Conservation (phyloP, 2,888 invertebrate genomes). For the Melieria picta region DNA sequence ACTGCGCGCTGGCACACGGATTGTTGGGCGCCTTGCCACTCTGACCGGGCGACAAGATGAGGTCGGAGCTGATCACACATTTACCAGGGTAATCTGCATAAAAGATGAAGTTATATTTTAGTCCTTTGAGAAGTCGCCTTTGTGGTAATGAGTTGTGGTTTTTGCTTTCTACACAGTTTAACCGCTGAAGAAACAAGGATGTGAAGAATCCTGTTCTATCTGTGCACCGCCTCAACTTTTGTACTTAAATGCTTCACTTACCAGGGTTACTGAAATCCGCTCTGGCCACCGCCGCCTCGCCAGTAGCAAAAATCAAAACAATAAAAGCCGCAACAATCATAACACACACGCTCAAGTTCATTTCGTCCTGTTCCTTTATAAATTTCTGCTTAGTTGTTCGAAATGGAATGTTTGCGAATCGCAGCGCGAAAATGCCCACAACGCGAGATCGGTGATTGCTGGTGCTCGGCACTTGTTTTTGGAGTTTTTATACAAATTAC, state of each 20-base stretch:
- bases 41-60: constrained; percentile 56
- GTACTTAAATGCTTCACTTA: constrained; percentile 3
- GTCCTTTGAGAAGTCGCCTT: too few species aligned
- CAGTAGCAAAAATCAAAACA: constrained; percentile 2
- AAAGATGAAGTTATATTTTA: too few species aligned
- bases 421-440: constrained; percentile 17
- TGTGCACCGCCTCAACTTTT: too few species aligned
- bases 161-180: too few species aligned
- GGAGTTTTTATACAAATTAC: constrained; percentile 50
- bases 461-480: constrained; percentile 34
- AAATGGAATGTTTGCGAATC: too few species aligned
- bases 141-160: too few species aligned
- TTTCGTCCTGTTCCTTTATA: neutral
- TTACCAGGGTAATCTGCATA: constrained; percentile 55
- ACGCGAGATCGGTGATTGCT: constrained; percentile 46
- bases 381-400: too few species aligned
- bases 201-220: too few species aligned
- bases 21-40: constrained; percentile 55
- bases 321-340: constrained; percentile 19
- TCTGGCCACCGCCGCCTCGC: constrained; percentile 20
- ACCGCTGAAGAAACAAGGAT: too few species aligned
- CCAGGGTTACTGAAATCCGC: constrained; percentile 24
- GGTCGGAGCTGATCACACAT: constrained; percentile 49
- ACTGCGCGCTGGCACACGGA: constrained; percentile 54
- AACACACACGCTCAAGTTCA: constrained; percentile 27